These are phyloP conservation scores for Enteromius anoplus DNA, from an alignment of 2,797 vertebrate species.

Conservation along the genomic window DNA sequence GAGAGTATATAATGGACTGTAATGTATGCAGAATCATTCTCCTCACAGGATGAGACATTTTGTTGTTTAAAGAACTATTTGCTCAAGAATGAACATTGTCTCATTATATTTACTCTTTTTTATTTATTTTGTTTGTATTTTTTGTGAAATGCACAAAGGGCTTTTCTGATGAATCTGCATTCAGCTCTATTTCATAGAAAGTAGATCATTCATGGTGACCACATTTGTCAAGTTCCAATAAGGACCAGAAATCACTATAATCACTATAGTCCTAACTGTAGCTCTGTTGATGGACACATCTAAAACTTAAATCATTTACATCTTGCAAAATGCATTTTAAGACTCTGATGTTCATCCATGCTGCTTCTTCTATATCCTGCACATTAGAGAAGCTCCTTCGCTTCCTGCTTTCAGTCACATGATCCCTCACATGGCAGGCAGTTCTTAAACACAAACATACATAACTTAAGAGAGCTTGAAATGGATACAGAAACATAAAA, in stretches of 20 bases:
- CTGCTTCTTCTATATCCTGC: neutral
- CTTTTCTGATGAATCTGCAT: neutral
- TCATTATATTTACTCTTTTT: neutral
- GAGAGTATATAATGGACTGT: neutral
- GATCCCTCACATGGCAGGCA: neutral
- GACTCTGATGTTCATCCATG: neutral
- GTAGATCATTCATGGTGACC: neutral
- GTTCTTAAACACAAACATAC: neutral
- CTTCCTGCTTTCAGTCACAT: too few species aligned
- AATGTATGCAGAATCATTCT: neutral
- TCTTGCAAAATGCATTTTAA: neutral
- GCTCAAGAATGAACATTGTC: neutral
- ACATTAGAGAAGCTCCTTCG: too few species aligned
- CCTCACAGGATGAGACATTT: neutral
- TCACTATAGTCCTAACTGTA: too few species aligned
- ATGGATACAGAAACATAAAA: neutral
- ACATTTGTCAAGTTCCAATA: neutral
- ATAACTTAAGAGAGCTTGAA: neutral
- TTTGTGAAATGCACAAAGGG: neutral
- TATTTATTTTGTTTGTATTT: too few species aligned
- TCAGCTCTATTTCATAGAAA: neutral
- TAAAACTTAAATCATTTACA: neutral
- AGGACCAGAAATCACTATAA: neutral
- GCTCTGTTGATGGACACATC: neutral
- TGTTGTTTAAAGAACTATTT: constrained; percentile 2